A percentile compares a stretch with the other conserved stretches of the same genome.
phyloP scores from a whole-genome alignment of 2,797 vertebrate genomes.

The Phataginus tricuspis region DNA sequence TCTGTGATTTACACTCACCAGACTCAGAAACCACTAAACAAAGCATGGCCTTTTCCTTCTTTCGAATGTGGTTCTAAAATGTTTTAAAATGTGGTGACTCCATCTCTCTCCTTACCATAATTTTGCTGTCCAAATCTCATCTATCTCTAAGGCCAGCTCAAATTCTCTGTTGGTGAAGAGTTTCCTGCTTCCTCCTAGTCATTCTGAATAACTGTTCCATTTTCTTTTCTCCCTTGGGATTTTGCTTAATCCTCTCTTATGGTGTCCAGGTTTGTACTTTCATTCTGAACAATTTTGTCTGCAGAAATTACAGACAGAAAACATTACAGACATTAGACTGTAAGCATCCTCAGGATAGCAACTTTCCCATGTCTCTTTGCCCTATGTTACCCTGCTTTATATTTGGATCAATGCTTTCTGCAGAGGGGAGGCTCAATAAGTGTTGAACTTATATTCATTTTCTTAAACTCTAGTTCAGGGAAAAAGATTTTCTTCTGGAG shows the following conservation, averaged over 20 bases:
- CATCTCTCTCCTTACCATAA: background rate
- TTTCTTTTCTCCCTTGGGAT: background rate
- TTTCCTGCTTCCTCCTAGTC: background rate
- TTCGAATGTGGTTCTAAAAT: background rate
- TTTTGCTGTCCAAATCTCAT: background rate
- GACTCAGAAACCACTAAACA: background rate
- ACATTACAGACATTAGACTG: background rate
- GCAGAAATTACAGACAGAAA: background rate
- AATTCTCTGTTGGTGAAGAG: background rate
- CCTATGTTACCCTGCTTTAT: background rate
- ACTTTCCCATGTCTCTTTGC: background rate
- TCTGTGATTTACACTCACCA: background rate
- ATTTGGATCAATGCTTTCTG: background rate
- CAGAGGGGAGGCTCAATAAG: background rate
- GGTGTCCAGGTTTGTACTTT: background rate
- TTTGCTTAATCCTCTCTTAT: background rate
- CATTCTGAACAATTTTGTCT: background rate
- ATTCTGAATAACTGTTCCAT: background rate
- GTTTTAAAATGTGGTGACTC: background rate
- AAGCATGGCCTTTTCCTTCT: background rate
- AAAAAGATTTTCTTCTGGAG: slow-evolving; percentile 21
- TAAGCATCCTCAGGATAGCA: background rate
- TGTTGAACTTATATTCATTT: slow-evolving; percentile 53
- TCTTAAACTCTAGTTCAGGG: background rate
- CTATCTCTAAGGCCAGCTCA: background rate